These are phyloP conservation scores for Cheirogaleus major DNA, from an alignment of 2,797 vertebrate species.

Conservation along the genomic window DNA sequence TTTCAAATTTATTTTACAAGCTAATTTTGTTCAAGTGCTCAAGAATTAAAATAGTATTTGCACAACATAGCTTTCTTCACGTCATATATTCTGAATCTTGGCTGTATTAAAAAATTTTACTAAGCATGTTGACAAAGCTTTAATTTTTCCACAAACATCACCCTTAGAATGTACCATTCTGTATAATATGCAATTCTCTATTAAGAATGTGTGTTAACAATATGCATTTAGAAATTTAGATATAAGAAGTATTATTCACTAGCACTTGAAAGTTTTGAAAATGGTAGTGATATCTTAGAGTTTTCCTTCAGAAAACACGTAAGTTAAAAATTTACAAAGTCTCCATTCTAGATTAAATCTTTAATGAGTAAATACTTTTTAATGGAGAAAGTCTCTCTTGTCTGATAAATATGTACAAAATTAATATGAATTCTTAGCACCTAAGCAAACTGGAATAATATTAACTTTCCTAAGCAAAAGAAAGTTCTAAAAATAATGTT, in stretches of 20 bases:
- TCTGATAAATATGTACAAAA: conserved; percentile 73
- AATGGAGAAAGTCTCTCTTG: conserved; percentile 56
- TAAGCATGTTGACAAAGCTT: conserved; percentile 7
- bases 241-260: background rate
- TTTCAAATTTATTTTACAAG: conserved; percentile 36
- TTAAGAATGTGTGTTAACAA: background rate
- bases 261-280: conserved; percentile 32
- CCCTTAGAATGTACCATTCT: background rate
- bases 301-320: conserved; percentile 36
- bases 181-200: conserved; percentile 9
- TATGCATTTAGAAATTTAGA: conserved; percentile 36
- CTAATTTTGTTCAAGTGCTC: conserved; percentile 5
- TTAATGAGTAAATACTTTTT: conserved; percentile 48
- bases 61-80: background rate
- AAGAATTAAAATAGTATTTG: conserved; percentile 13
- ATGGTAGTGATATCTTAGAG: background rate
- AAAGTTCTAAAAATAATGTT: conserved; percentile 64
- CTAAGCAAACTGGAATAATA: conserved; percentile 69
- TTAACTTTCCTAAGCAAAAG: conserved; percentile 72
- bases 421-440: conserved; percentile 63
- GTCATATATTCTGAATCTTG: background rate
- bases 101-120: background rate
- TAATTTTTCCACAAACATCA: conserved; percentile 14
- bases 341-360: conserved; percentile 49
- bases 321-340: conserved; percentile 10